Evolutionary conservation across 2,113 vertebrate genomes (phyloP).

Genomic region (Antennarius striatus): DNA sequence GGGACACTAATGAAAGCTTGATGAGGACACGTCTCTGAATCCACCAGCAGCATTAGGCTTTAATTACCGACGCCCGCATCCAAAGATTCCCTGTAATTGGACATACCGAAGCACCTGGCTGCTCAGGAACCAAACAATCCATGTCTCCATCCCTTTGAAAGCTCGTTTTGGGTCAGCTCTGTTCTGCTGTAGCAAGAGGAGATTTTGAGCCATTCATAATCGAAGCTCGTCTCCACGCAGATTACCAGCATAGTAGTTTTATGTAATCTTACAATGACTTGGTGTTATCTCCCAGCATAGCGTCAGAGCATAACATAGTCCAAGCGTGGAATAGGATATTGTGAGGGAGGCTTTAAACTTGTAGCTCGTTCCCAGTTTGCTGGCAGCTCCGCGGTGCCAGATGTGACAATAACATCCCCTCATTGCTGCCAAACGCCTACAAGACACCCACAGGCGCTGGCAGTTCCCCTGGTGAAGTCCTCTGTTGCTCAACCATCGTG

Average conservation of each 20-base stretch:
- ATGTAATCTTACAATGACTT: slow-evolving; percentile 13
- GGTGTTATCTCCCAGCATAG: slow-evolving; percentile 21
- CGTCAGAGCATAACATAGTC: slow-evolving; percentile 24
- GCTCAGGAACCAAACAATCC: slow-evolving; percentile 52
- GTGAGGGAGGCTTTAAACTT: slow-evolving; percentile 51
- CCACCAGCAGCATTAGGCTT: slow-evolving; percentile 74
- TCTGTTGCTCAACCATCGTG: slow-evolving; percentile 60
- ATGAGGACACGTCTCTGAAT: slow-evolving; percentile 75
- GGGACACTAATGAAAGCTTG: slow-evolving; percentile 70
- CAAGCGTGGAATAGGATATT: slow-evolving; percentile 33
- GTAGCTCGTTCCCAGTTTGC: slow-evolving; percentile 47
- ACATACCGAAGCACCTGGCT: slow-evolving; percentile 71
- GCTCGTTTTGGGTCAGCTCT: slow-evolving; percentile 9
- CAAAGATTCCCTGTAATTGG: slow-evolving; percentile 79
- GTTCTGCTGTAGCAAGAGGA: background rate
- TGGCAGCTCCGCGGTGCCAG: slow-evolving; percentile 59
- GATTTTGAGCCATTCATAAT: background rate
- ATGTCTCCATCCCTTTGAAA: background rate
- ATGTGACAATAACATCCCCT: slow-evolving; percentile 69
- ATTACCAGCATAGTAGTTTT: slow-evolving; percentile 22
- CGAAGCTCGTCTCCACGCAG: slow-evolving; percentile 15
- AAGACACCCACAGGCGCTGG: slow-evolving; percentile 68
- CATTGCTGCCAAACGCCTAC: slow-evolving; percentile 68
- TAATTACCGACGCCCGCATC: slow-evolving; percentile 74
- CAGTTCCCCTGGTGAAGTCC: slow-evolving; percentile 65